Conservation (phyloP, 92 coral and sea anemone genomes). For the Phenganax subtilis region DNA sequence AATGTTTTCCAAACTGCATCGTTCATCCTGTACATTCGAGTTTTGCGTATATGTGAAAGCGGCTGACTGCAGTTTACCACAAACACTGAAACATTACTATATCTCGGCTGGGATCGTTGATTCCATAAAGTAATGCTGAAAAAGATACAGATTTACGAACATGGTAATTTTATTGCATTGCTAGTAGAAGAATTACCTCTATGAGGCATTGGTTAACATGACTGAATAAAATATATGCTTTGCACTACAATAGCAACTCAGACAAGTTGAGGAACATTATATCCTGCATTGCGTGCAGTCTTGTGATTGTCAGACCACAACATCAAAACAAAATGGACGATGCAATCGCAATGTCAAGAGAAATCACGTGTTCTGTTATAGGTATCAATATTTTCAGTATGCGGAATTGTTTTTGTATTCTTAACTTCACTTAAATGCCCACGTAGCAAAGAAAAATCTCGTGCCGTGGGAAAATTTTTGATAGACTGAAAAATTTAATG, state of each 20-base stretch:
- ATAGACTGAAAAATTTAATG: neutral
- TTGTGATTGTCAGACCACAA: neutral
- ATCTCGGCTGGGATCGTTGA: no score
- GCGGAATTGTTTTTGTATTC: conserved; percentile 7
- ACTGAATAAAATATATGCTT: conserved; percentile 2
- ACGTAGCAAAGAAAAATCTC: conserved; percentile 10
- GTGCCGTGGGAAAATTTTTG: conserved; percentile 3
- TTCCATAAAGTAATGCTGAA: no score
- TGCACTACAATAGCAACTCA: neutral
- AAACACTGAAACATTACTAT: no score
- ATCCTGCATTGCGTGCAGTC: neutral
- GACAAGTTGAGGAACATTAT: neutral
- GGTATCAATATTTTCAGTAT: neutral
- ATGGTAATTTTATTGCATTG: conserved; percentile 35
- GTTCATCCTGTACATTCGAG: no score
- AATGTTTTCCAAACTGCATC: no score
- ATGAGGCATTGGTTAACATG: conserved; percentile 9
- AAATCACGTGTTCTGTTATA: neutral
- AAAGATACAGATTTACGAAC: conserved; percentile 8
- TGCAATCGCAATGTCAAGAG: conserved; percentile 52
- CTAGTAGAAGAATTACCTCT: conserved; percentile 28
- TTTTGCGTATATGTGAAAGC: no score
- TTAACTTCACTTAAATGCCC: conserved; percentile 16
- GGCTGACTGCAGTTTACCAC: no score
- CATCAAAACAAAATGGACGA: conserved; percentile 51